Conservation (phyloP, 2,888 invertebrate genomes). For the Linnaemya vulpina region DNA sequence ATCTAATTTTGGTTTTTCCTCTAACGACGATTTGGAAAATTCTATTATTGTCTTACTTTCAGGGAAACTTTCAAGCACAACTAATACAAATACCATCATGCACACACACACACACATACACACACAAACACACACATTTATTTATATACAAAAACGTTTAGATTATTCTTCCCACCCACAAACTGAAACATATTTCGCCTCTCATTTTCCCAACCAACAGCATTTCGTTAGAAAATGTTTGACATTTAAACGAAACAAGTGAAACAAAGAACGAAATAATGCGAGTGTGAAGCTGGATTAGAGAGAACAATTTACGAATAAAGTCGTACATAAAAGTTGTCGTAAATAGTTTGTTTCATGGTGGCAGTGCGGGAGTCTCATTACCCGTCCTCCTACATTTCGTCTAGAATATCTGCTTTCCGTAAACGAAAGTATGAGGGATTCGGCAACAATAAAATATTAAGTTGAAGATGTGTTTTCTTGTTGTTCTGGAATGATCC, state of each 20-base stretch:
- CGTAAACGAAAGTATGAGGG: neutral
- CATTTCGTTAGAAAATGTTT: conserved; percentile 2
- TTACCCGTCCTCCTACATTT: neutral
- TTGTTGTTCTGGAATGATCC: neutral
- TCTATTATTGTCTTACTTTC: neutral
- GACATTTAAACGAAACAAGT: conserved; percentile 35
- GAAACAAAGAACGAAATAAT: conserved; percentile 8
- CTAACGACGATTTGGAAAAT: neutral
- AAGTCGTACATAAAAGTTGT: neutral
- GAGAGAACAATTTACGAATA: neutral
- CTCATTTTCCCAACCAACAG: neutral
- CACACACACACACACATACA: no score
- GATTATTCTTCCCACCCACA: neutral
- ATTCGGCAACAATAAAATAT: neutral
- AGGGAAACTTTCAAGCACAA: conserved; percentile 7
- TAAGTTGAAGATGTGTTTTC: neutral
- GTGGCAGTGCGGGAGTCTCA: neutral
- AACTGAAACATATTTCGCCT: neutral
- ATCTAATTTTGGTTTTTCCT: neutral
- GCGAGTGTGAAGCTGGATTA: neutral
- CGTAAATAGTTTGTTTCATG: conserved; percentile 20
- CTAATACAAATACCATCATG: neutral
- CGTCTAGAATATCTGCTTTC: neutral
- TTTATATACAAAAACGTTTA: no score
- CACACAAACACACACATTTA: neutral